Conservation (phyloP, 2,797 vertebrate species). For the Anguilla obscura region DNA sequence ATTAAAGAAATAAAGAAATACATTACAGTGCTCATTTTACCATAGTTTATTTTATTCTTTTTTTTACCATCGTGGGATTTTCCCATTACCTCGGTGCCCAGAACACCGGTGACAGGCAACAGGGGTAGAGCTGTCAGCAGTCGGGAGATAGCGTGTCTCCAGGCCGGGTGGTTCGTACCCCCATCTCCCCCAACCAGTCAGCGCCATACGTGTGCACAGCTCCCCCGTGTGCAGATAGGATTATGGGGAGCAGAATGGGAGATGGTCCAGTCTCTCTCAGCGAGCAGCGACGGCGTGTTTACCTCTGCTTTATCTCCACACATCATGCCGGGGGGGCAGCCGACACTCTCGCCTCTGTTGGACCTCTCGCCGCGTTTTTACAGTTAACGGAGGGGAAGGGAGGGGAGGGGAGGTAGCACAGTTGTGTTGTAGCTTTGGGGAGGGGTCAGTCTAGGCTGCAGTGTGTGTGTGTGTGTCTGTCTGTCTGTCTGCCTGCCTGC, state of each 20-base stretch:
- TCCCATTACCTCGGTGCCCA: neutral
- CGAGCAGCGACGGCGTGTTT: conserved; percentile 35
- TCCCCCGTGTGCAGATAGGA: conserved; percentile 63
- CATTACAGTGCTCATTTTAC: neutral
- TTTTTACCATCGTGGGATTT: conserved; percentile 1
- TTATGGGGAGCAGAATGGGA: conserved; percentile 64
- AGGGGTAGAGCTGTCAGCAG: conserved; percentile 55
- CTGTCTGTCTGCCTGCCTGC: too few relatives aligned
- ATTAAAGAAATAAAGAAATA: neutral
- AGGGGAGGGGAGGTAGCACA: neutral
- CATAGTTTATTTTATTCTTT: conserved; percentile 6
- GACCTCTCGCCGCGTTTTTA: neutral
- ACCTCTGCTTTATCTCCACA: neutral
- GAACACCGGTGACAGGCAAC: conserved; percentile 44
- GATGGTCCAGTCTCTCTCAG: conserved; percentile 57
- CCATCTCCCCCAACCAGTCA: conserved; percentile 59
- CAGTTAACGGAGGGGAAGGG: neutral
- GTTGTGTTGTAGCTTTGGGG: neutral
- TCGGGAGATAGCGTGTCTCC: conserved; percentile 58
- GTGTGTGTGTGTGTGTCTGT: neutral
- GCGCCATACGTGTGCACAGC: conserved; percentile 41
- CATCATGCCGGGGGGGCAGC: neutral
- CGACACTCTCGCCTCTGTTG: neutral
- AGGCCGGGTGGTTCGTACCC: conserved; percentile 44
- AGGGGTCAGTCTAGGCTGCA: neutral